These are phyloP conservation scores for Hydrophis major DNA, from an alignment of 2,797 vertebrate genomes.

Conservation along the genomic window DNA sequence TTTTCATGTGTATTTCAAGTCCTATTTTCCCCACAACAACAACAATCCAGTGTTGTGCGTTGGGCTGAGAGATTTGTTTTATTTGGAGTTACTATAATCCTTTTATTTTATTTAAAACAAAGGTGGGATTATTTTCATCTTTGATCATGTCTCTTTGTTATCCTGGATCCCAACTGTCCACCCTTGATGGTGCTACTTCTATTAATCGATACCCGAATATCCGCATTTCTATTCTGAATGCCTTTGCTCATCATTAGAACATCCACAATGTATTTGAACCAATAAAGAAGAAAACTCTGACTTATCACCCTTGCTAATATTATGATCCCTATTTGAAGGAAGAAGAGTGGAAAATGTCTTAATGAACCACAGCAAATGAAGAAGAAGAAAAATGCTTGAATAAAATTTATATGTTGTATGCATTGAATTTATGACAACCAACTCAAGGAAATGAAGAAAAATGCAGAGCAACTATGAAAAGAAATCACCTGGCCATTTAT, in stretches of 20 bases:
- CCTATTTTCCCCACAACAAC: neutral
- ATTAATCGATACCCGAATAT: neutral
- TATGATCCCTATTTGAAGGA: neutral
- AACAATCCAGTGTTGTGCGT: neutral
- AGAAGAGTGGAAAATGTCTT: neutral
- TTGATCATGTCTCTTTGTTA: neutral
- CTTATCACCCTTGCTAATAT: neutral
- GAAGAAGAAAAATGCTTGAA: neutral
- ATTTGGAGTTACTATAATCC: neutral
- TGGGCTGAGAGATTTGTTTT: neutral
- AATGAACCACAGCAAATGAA: neutral
- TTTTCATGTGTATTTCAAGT: neutral
- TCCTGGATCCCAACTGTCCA: neutral
- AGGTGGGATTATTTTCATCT: neutral
- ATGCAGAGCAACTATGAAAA: neutral
- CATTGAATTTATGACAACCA: neutral
- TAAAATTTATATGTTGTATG: neutral
- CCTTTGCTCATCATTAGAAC: neutral
- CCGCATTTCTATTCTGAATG: neutral
- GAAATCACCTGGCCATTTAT: neutral
- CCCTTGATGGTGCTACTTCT: neutral
- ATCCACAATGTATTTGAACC: neutral
- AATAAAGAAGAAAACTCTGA: neutral
- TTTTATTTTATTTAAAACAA: neutral
- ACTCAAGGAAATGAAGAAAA: neutral